Evolutionary conservation across 2,797 vertebrate genomes (phyloP).

Genomic region (Spondyliosoma cantharus): DNA sequence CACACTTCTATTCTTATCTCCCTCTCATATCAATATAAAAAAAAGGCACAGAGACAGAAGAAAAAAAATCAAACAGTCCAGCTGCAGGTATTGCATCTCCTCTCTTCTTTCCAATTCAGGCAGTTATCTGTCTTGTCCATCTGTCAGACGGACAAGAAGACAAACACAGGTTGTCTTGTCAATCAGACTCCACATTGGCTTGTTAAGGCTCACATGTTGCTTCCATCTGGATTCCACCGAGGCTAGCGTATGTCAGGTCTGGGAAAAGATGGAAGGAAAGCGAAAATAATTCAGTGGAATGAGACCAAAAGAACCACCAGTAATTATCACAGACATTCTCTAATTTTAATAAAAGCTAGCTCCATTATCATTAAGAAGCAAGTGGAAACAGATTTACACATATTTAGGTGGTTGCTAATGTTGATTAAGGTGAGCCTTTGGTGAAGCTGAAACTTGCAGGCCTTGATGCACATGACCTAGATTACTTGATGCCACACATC

Average conservation of each 20-base stretch:
- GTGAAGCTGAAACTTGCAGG: slow-evolving; percentile 20
- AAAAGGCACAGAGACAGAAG: not conserved
- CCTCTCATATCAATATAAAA: slow-evolving; percentile 13
- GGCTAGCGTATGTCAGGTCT: not conserved
- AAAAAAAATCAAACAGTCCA: slow-evolving; percentile 17
- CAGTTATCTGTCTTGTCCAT: slow-evolving; percentile 21
- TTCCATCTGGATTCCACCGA: slow-evolving; percentile 24
- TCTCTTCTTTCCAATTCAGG: slow-evolving; percentile 1
- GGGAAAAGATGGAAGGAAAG: slow-evolving; percentile 2
- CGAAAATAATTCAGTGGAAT: not conserved
- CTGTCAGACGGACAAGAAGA: slow-evolving; percentile 16
- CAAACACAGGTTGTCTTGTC: slow-evolving; percentile 28
- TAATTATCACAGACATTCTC: not conserved
- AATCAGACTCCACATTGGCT: slow-evolving; percentile 17
- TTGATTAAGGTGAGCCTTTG: slow-evolving; percentile 38
- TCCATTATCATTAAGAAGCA: not conserved
- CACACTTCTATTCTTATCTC: slow-evolving; percentile 35
- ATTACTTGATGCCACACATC: slow-evolving; percentile 56
- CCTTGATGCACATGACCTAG: slow-evolving; percentile 61
- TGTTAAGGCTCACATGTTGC: slow-evolving; percentile 11
- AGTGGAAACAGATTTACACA: slow-evolving; percentile 13
- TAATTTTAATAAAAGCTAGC: slow-evolving; percentile 1
- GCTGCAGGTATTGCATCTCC: slow-evolving; percentile 37
- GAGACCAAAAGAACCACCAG: slow-evolving; percentile 7
- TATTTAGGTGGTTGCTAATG: slow-evolving; percentile 24